Percentiles rank a stretch among this genome's conserved stretches.
These are phyloP conservation scores for Synchiropus splendidus DNA, from an alignment of 2,113 vertebrate species.

Conservation along the genomic window DNA sequence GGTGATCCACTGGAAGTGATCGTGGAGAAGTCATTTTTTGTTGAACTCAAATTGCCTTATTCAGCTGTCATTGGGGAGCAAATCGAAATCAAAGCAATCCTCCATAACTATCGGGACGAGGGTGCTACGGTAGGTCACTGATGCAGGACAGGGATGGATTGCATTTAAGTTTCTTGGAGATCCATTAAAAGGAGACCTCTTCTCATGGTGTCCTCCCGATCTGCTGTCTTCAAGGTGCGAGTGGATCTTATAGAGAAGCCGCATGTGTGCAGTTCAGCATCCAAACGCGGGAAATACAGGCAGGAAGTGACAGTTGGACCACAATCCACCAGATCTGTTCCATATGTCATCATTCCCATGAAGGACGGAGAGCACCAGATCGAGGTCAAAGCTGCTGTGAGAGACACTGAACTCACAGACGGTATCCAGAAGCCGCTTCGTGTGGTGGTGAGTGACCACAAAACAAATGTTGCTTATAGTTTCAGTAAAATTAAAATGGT, in stretches of 20 bases:
- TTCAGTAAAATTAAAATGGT: no score
- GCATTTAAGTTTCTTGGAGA: no score
- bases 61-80: conserved; percentile 64
- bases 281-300: conserved; percentile 34
- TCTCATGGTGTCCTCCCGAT: neutral
- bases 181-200: neutral
- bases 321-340: conserved; percentile 47
- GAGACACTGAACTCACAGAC: conserved; percentile 34
- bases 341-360: conserved; percentile 77
- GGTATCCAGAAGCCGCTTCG: conserved; percentile 72
- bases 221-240: conserved; percentile 57
- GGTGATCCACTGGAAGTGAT: conserved; percentile 72
- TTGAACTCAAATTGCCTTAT: conserved; percentile 68
- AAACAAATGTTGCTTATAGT: no score
- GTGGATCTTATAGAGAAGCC: conserved; percentile 70
- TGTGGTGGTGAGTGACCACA: conserved; percentile 90
- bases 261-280: conserved; percentile 76
- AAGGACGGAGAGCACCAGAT: conserved; percentile 54
- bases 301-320: conserved; percentile 36
- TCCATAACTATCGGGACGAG: conserved; percentile 51
- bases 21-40: conserved; percentile 76
- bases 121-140: conserved; percentile 39
- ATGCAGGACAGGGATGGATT: no score
- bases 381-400: conserved; percentile 74
- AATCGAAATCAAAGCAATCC: conserved; percentile 63